phyloP scores from a whole-genome alignment of 37 sponge, comb jelly and placozoan species.

The Oopsacas minuta region DNA sequence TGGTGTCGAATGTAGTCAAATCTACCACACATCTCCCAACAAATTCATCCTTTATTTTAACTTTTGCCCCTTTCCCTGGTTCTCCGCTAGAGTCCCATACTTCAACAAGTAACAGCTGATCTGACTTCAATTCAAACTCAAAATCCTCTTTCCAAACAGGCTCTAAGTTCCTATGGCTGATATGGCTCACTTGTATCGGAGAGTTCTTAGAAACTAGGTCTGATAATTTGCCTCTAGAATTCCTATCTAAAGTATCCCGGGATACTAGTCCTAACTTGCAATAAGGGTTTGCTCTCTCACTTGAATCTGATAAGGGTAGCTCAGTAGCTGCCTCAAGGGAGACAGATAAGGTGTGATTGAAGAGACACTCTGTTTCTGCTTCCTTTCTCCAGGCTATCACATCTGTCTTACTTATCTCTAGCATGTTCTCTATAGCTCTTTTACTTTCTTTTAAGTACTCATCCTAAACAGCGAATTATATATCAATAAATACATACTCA shows the following conservation, averaged over 20 bases:
- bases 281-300: neutral
- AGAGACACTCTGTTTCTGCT: neutral
- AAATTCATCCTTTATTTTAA: neutral
- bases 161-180: neutral
- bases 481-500: too few relatives aligned
- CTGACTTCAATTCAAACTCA: neutral
- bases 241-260: neutral
- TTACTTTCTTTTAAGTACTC: neutral
- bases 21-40: neutral
- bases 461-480: too few relatives aligned
- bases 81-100: neutral
- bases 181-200: neutral
- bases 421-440: neutral
- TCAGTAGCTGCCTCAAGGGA: neutral
- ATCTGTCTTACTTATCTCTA: neutral
- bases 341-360: neutral
- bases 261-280: neutral
- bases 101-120: neutral
- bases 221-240: neutral
- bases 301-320: neutral
- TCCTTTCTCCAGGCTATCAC: neutral
- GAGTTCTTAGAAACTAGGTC: neutral
- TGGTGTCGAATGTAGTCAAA: neutral
- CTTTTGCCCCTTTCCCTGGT: neutral
- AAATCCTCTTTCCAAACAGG: neutral